These are phyloP conservation scores for Furnarius figulus DNA, from an alignment of 2,113 vertebrate genomes.

Conservation along the genomic window DNA sequence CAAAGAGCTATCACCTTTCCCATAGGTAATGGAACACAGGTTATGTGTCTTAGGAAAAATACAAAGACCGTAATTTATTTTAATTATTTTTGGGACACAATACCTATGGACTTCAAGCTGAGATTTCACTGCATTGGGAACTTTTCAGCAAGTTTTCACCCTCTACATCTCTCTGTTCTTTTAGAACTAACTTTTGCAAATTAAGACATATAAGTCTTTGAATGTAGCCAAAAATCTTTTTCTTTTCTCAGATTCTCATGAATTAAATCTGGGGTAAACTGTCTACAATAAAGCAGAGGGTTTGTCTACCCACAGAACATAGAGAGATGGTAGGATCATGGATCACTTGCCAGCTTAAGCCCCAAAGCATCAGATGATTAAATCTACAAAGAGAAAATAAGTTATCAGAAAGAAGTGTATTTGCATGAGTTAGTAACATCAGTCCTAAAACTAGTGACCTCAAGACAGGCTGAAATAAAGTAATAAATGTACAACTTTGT, in stretches of 20 bases:
- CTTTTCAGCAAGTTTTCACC: accelerated
- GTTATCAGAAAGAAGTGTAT: neutral
- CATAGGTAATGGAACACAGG: neutral
- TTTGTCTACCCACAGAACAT: neutral
- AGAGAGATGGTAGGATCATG: neutral
- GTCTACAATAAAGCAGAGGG: neutral
- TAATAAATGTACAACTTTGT: neutral
- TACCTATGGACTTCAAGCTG: neutral
- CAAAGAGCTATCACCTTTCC: neutral
- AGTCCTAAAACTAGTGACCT: neutral
- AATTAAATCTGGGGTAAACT: neutral
- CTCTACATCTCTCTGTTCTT: neutral
- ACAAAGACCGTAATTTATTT: neutral
- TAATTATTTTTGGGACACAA: neutral
- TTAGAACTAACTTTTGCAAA: neutral
- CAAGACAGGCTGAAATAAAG: neutral
- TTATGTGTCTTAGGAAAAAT: accelerated
- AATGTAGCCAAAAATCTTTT: neutral
- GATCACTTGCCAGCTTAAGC: neutral
- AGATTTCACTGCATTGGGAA: neutral
- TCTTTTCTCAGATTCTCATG: neutral
- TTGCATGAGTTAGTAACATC: neutral
- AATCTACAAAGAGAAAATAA: neutral
- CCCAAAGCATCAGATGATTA: neutral
- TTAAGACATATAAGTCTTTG: neutral